phyloP scores from a whole-genome alignment of 1,140 invertebrate species.

The Gerris buenoi region DNA sequence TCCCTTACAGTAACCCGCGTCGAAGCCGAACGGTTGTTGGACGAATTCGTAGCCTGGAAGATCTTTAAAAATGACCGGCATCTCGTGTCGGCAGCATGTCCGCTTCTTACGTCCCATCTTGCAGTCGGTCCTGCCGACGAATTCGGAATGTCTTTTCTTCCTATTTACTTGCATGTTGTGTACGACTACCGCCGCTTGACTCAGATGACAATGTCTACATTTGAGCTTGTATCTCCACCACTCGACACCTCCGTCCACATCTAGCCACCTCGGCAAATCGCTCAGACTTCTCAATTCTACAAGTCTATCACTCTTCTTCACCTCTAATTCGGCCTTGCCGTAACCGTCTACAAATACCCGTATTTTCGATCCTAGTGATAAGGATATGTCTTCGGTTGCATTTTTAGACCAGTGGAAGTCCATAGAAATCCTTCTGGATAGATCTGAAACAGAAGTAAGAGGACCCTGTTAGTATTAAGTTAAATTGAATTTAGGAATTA shows the following conservation, averaged over 20 bases:
- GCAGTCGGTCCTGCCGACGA: slow-evolving; percentile 6
- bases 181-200: background rate
- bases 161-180: background rate
- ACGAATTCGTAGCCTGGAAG: slow-evolving; percentile 52
- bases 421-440: background rate
- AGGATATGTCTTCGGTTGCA: background rate
- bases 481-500: too few relatives aligned
- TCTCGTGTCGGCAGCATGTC: slow-evolving; percentile 47
- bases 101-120: background rate
- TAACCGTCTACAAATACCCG: background rate
- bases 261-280: background rate
- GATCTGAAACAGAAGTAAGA: background rate
- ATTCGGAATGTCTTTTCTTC: background rate
- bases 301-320: background rate
- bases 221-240: background rate
- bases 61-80: slow-evolving; percentile 49
- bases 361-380: background rate
- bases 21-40: slow-evolving; percentile 50
- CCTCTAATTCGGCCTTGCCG: background rate
- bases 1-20: slow-evolving; percentile 56
- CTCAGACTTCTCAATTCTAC: background rate
- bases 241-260: background rate
- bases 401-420: background rate
- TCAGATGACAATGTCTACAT: background rate
- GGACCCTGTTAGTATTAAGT: too few relatives aligned